Evolutionary conservation across 2,797 vertebrate genomes (phyloP), one percentile per base, ranked within the genome.

Genomic region (Paedocypris micromegethes): DNA sequence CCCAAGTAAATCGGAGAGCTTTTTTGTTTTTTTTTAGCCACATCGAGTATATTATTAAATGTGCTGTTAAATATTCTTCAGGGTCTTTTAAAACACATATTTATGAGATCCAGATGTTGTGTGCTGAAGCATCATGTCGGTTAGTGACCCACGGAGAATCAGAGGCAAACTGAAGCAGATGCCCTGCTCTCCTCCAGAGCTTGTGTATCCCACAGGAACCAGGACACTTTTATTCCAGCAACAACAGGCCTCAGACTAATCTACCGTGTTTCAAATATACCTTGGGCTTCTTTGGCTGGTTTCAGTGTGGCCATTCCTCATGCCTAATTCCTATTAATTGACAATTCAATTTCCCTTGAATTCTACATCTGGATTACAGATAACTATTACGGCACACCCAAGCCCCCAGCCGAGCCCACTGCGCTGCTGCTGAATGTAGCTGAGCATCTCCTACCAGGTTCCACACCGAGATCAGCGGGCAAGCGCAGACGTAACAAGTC

Each of bases 401-500:
- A 98, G 85, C 97, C 96, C 80, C 93, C 92, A 38, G 92, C 92
- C 49, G 94, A 98, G 85, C 95, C 95, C 60, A 91, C 91, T 72
- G 86, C 92, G 23, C 82, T 94, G 83, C 86, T 95, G 85, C 90
- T 96, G 86, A 95, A 97, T 96, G 94, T 97, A 86, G 96, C 93
- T 68, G 96, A 96, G 78, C 93, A 95, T 89, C 92, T 96, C 85
- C 88, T 97, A 79, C 94, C 96, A 61, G 96, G 97, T 75, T 92
- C 93, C 83, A 92, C 92, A 86, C 93, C 94, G 79, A 95, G 94
- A 80, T 89, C 94, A 61, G 93, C 95, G 89, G 94, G 94, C 81
- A 98, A 98, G 83, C 90, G 96, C 73, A 97, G 92, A 81, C 92
- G 97, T 73, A 99, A 98, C 89, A 98, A 98, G 79, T 99, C 96